Base-by-base conservation (phyloP, 2,888 invertebrate genomes). In the Thymelicus sylvestris region DNA sequence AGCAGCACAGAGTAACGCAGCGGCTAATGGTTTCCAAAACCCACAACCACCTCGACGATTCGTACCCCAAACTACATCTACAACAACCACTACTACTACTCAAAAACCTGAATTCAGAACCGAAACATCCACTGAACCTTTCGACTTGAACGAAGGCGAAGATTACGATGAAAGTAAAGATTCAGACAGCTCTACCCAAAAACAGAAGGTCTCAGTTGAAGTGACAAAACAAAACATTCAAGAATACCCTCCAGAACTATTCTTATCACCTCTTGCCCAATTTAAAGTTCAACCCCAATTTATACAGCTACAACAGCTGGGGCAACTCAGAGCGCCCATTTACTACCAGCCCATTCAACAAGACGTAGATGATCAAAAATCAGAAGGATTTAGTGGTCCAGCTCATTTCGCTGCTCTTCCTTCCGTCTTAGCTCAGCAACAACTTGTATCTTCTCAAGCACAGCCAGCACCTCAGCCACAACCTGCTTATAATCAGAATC, bases 181-280 rank as follows among this genome's bases (percentile, higher is more conserved):
- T 13, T 66, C 79, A 57, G 78, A 80, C 4, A 55, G n/a, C 7
- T 47, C 69, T 4, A 81, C 82, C 13, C 77, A 83, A 68, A 85
- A 82, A 64, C 74, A 81, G 67, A 87, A 87, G 67, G 86, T 86
- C 0, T 82, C 89, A 0, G 89, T 93, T 13, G 93, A 93, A 85
- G 85, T 93, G 0, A 79, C 91, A 0, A 91, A 86, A 63, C 91
- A 92, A 74, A 91, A 90, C 6, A 75, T 93, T 1, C 90, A 92
- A 74, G 91, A 92, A 74, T 92, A 86, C 41, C 91, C 92, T 15
- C 86, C 91, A 24, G 92, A 93, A 74, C 71, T 93, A 13, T 92
- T 88, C 76, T 78, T 93, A 2, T 87, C 83, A 68, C 88, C 92
- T 0, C 73, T 93, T 13, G 85, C 90, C 13, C 93, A 92, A 67